A percentile compares a stretch with the other conserved stretches of the same genome.
Conservation (phyloP, 2,888 invertebrate genomes). For the Lasioglossum lativentre region DNA sequence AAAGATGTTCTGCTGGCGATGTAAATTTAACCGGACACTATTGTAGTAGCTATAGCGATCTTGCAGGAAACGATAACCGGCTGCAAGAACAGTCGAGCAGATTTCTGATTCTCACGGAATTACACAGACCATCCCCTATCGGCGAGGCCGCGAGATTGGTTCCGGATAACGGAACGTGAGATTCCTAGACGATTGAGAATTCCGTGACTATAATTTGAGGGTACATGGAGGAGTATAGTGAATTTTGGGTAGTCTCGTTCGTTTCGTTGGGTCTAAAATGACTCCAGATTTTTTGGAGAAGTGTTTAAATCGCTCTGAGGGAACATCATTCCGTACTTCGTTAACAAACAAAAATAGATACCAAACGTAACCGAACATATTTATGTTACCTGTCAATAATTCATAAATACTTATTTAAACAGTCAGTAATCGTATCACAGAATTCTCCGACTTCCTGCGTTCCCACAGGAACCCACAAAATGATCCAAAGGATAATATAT, state of each 20-base stretch:
- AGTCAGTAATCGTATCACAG: background rate
- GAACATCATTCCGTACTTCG: no score
- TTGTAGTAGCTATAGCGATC: background rate
- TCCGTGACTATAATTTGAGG: background rate
- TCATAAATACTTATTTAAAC: background rate
- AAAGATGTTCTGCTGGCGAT: background rate
- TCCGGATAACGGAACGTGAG: constrained; percentile 6
- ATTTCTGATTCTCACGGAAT: constrained; percentile 16
- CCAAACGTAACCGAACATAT: background rate
- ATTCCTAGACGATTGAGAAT: background rate
- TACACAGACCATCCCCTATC: background rate
- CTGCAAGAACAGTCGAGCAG: background rate
- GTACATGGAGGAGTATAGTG: background rate
- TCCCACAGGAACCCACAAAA: background rate
- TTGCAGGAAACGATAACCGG: background rate
- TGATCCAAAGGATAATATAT: background rate
- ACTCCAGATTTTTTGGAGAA: background rate
- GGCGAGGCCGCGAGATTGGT: constrained; percentile 3
- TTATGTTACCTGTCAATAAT: background rate
- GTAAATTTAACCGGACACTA: background rate
- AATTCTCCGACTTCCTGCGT: background rate
- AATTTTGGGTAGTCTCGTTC: background rate
- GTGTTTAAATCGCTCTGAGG: background rate
- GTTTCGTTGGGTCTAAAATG: background rate
- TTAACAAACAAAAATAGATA: background rate